Conservation (phyloP, 1,140 invertebrate genomes). For the Lordiphosa stackelbergi region DNA sequence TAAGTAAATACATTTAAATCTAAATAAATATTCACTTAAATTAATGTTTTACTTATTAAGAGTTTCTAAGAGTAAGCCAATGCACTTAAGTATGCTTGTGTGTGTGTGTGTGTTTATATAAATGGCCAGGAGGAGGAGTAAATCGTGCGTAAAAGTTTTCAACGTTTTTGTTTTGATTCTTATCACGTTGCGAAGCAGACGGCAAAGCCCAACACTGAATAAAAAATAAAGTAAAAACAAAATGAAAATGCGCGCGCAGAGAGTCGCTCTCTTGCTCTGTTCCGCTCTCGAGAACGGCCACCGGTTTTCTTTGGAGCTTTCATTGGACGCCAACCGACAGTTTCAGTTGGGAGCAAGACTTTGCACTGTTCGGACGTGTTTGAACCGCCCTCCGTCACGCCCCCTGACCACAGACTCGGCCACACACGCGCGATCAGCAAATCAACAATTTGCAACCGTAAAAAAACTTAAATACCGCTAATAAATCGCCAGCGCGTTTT, state of each 20-base stretch:
- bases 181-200: constrained; percentile 56
- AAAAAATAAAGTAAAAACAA: constrained; percentile 65
- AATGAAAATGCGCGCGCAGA: constrained; percentile 47
- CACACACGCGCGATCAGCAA: constrained; percentile 37
- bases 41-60: too few species aligned
- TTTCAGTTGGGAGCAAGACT: constrained; percentile 50
- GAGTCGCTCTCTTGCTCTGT: constrained; percentile 4
- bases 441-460: constrained; percentile 27
- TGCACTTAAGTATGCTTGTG: neutral
- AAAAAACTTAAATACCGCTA: constrained; percentile 10
- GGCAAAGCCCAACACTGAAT: constrained; percentile 40
- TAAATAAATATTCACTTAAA: too few species aligned
- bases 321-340: constrained; percentile 20
- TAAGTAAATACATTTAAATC: too few species aligned
- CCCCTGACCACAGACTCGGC: constrained; percentile 23
- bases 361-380: constrained; percentile 48
- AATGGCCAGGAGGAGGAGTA: neutral
- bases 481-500: constrained; percentile 46
- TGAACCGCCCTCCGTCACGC: constrained; percentile 19
- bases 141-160: constrained; percentile 49
- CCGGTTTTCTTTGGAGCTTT: constrained; percentile 35
- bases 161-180: constrained; percentile 71
- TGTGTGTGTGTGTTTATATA: neutral
- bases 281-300: constrained; percentile 7
- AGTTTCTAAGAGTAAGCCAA: too few species aligned